phyloP scores from a whole-genome alignment of 1,140 invertebrate genomes.

The Psilanteris sp. region DNA sequence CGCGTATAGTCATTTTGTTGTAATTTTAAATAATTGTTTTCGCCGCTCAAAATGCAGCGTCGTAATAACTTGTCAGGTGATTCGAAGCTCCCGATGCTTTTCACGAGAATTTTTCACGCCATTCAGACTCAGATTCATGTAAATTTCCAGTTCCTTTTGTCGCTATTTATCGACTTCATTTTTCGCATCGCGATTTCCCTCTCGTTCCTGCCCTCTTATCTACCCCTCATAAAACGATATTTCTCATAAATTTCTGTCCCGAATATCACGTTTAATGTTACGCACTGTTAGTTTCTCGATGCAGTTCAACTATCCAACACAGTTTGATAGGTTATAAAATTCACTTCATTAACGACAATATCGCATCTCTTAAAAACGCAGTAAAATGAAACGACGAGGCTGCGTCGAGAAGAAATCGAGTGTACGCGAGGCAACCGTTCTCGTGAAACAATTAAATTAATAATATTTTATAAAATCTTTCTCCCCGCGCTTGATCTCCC shows the following conservation, averaged over 20 bases:
- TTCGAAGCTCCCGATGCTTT: too few relatives aligned
- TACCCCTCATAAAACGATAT: slow-evolving; percentile 4
- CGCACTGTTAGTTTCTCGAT: slow-evolving; percentile 18
- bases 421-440: not conserved
- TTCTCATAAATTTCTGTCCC: slow-evolving; percentile 4
- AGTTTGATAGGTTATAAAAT: slow-evolving; percentile 30
- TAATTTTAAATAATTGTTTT: too few relatives aligned
- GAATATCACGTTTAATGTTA: slow-evolving; percentile 22
- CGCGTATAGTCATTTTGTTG: too few relatives aligned
- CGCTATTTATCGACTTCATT: not conserved
- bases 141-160: too few relatives aligned
- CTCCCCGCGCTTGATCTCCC: not conserved
- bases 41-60: too few relatives aligned
- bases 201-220: too few relatives aligned
- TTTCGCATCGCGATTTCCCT: slow-evolving; percentile 3
- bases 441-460: slow-evolving; percentile 13
- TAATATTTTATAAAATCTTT: slow-evolving; percentile 8
- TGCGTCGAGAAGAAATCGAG: not conserved
- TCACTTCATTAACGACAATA: slow-evolving; percentile 20
- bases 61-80: too few relatives aligned
- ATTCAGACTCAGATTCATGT: not conserved
- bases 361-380: slow-evolving; percentile 18
- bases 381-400: slow-evolving; percentile 15
- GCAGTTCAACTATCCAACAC: slow-evolving; percentile 2
- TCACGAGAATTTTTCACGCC: not conserved